Evolutionary conservation across 2,113 vertebrate genomes (phyloP), one percentile per base, ranked within the genome.

Genomic region (Tringa solitaria): DNA sequence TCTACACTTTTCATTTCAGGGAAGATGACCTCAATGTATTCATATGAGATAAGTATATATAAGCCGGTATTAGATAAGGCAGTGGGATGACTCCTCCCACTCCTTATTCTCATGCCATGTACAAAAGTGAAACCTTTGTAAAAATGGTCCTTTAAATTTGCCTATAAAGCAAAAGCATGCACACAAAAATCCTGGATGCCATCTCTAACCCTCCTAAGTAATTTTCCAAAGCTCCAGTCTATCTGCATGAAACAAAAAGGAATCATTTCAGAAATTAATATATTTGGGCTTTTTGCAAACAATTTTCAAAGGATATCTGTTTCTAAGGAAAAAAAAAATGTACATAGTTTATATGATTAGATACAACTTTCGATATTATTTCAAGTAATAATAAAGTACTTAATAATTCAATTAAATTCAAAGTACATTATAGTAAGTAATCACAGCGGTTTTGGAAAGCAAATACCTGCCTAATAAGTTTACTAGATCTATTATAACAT

Each of bases 1-100:
- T 84, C 54, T 92, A 90, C 12, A 1, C 50, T 70, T 64, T 70
- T 48, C 83, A 69, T 83, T 74, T 61, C 22, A 39, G 73, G 59
- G 54, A 77, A 82, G 57, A 75, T 67, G 48, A 93, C 91, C 94
- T 95, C 80, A 75, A 89, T 63, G 23, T 35, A 57, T 61, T 89
- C 60, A 19, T 83, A 61, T 51, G 72, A 95, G 74, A 48, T 60
- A 85, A 88, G 69, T 63, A 92, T 69, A 87, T 20, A 23, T 48
- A 93, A 89, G 32, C 90, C 35, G 68, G 28, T 79, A 70, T 92
- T 82, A 96, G 90, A 84, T 90, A 92, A 94, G 64, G 73, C 69
- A 72, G 83, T 45, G 53, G 64, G 75, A 70, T 93, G 70, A 73
- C 86, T 95, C 95, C 84, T 95, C 94, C 95, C 78, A 80, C 82